Percentiles rank a stretch among this genome's conserved stretches.
Conservation (phyloP, 2,113 vertebrate species). For the Panthera uncia region DNA sequence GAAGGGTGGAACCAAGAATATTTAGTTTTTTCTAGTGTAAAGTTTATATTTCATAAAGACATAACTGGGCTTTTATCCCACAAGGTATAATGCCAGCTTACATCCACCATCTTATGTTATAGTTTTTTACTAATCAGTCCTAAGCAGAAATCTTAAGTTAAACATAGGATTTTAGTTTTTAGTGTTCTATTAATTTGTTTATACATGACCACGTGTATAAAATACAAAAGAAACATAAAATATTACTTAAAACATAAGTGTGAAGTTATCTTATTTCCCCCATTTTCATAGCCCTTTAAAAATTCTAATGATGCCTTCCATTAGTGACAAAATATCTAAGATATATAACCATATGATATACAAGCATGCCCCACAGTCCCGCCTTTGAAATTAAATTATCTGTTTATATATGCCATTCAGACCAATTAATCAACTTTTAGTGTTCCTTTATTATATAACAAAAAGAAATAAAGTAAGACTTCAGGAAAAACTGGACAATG, state of each 20-base stretch:
- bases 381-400: neutral
- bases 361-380: neutral
- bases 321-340: neutral
- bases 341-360: neutral
- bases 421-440: neutral
- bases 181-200: neutral
- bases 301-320: neutral
- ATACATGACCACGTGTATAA: neutral
- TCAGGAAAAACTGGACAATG: neutral
- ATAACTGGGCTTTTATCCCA: neutral
- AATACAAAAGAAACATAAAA: neutral
- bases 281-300: neutral
- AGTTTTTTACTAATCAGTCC: neutral
- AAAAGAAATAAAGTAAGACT: neutral
- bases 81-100: neutral
- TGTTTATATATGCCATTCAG: neutral
- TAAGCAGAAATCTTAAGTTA: neutral
- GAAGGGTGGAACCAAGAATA: neutral
- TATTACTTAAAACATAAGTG: neutral
- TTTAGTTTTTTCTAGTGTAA: neutral
- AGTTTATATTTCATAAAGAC: neutral
- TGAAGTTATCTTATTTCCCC: neutral
- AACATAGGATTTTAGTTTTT: neutral
- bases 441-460: neutral
- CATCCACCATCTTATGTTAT: neutral